Evolutionary conservation across 2,113 vertebrate species (phyloP).

Genomic region (Megatriorchis doriae): DNA sequence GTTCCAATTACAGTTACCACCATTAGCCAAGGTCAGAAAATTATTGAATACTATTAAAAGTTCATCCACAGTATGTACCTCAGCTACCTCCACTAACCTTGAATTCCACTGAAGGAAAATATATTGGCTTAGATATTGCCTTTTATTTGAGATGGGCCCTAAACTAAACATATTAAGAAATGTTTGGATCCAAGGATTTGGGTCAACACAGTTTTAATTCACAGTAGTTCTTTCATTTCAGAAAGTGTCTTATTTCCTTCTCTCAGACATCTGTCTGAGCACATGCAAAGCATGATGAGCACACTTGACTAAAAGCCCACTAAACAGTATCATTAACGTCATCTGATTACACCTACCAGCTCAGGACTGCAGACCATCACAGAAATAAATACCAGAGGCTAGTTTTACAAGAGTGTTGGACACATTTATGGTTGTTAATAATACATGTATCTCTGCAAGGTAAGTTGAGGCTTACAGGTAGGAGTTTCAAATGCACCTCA

Average conservation of each 20-base stretch:
- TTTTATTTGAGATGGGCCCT: not conserved
- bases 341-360: not conserved
- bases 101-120: not conserved
- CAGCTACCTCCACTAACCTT: not conserved
- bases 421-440: not conserved
- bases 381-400: not conserved
- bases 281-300: not conserved
- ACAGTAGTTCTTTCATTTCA: not conserved
- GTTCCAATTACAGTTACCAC: not conserved
- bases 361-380: not conserved
- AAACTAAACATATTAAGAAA: not conserved
- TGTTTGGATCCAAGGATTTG: not conserved
- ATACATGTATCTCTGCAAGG: not conserved
- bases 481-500: not conserved
- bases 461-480: not conserved
- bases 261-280: not conserved
- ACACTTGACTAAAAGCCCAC: not conserved
- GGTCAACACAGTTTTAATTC: not conserved
- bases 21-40: slow-evolving; percentile 33
- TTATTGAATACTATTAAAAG: slow-evolving; percentile 3
- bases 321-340: not conserved
- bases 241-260: not conserved
- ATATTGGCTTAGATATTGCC: not conserved
- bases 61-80: not conserved
- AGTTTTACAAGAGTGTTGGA: not conserved